Evolutionary conservation across 2,888 invertebrate species (phyloP).

Genomic region (Watsonalla cultraria): DNA sequence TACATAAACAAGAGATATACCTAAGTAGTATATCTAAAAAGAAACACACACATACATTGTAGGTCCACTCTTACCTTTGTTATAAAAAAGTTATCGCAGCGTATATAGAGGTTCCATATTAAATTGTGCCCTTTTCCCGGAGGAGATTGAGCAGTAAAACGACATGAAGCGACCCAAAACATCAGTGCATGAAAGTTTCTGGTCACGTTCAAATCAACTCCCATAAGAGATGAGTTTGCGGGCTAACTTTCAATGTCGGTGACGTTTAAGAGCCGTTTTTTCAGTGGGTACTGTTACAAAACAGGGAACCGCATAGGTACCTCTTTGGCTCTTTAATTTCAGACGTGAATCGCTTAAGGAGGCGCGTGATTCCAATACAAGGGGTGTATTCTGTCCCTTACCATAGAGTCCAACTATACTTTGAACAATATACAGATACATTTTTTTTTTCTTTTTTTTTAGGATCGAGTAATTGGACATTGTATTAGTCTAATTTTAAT

Average conservation of each 20-base stretch:
- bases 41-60: not conserved
- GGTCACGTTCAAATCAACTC: slow-evolving; percentile 57
- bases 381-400: slow-evolving; percentile 20
- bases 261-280: slow-evolving; percentile 34
- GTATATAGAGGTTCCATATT: slow-evolving; percentile 33
- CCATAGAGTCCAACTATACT: not conserved
- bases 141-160: slow-evolving; percentile 53
- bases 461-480: no score
- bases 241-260: slow-evolving; percentile 56
- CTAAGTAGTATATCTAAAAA: no score
- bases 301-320: slow-evolving; percentile 40
- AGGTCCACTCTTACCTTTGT: slow-evolving; percentile 20
- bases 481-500: not conserved
- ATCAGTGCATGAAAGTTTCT: slow-evolving; percentile 45
- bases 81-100: slow-evolving; percentile 26
- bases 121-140: slow-evolving; percentile 39
- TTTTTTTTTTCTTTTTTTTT: no score
- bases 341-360: slow-evolving; percentile 52
- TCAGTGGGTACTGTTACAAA: slow-evolving; percentile 40
- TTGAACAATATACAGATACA: no score
- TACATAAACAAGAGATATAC: no score
- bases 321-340: slow-evolving; percentile 58
- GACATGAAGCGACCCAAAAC: slow-evolving; percentile 46
- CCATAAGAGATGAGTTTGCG: slow-evolving; percentile 55
- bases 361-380: slow-evolving; percentile 37